A percentile compares a stretch with the other conserved stretches of the same genome.
Conservation (phyloP, 2,888 invertebrate genomes). For the Apoda limacodes region DNA sequence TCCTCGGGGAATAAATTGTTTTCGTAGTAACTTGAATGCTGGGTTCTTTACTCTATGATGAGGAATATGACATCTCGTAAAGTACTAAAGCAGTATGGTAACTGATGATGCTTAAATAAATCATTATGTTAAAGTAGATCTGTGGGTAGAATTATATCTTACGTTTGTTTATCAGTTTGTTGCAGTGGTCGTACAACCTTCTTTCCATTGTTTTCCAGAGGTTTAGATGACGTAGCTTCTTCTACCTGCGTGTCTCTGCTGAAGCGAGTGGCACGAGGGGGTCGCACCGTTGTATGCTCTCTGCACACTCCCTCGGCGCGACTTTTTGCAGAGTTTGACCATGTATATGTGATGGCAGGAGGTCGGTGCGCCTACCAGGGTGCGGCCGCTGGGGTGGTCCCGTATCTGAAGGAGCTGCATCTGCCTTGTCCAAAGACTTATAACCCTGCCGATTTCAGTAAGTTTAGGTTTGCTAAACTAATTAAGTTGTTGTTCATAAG, state of each 20-base stretch:
- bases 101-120: no score
- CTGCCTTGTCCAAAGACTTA: constrained; percentile 91
- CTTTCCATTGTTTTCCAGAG: constrained; percentile 65
- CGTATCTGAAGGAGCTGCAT: constrained; percentile 81
- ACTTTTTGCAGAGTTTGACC: constrained; percentile 91
- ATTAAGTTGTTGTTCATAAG: no score
- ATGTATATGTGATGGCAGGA: constrained; percentile 88
- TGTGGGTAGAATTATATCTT: no score
- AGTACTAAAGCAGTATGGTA: no score
- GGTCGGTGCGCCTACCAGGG: constrained; percentile 95
- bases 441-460: constrained; percentile 97
- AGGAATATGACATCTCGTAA: no score
- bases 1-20: no score
- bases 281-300: constrained; percentile 93
- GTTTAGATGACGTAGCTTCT: constrained; percentile 91
- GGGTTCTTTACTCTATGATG: no score
- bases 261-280: constrained; percentile 85
- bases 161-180: no score
- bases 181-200: no score
- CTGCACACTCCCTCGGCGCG: constrained; percentile 97
- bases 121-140: no score
- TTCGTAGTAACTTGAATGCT: no score
- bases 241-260: constrained; percentile 88
- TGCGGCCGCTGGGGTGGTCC: constrained; percentile 80
- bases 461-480: no score